A percentile compares a stretch with the other conserved stretches of the same genome.
Evolutionary conservation across 2,113 vertebrate genomes (phyloP).

Genomic region (Calidris pygmaea): DNA sequence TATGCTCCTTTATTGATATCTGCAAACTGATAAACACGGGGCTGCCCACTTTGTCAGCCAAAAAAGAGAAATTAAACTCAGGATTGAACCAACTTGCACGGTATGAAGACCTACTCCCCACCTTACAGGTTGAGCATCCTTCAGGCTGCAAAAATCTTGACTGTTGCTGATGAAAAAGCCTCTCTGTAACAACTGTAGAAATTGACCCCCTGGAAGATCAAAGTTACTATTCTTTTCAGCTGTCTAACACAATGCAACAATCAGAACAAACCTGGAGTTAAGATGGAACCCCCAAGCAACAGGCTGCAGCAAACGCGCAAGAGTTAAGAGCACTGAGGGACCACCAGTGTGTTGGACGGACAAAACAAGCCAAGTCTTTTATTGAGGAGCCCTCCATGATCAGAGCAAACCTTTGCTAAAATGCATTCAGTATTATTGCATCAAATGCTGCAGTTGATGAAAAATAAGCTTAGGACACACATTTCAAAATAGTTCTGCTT

Average conservation of each 20-base stretch:
- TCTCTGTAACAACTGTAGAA: neutral
- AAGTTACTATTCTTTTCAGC: neutral
- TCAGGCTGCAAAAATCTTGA: neutral
- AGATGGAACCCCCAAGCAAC: accelerated
- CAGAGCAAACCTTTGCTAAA: neutral
- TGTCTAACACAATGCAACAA: neutral
- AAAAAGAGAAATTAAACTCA: slow-evolving; percentile 25
- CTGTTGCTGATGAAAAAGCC: neutral
- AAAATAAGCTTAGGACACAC: neutral
- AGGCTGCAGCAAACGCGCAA: neutral
- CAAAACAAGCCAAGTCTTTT: neutral
- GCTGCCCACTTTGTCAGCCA: neutral
- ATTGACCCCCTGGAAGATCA: neutral
- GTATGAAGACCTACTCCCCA: neutral
- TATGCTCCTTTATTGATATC: neutral
- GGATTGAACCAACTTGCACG: neutral
- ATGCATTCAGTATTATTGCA: neutral
- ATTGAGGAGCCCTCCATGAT: neutral
- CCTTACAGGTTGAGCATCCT: neutral
- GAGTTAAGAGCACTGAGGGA: neutral
- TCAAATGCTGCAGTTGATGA: neutral
- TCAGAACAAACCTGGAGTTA: neutral
- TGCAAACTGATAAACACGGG: slow-evolving; percentile 22
- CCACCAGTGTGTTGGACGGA: neutral
- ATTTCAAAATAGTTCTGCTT: neutral